A percentile compares a stretch with the other conserved stretches of the same genome.
phyloP scores from a whole-genome alignment of 2,797 vertebrate genomes.

The Ispidina lecontei region DNA sequence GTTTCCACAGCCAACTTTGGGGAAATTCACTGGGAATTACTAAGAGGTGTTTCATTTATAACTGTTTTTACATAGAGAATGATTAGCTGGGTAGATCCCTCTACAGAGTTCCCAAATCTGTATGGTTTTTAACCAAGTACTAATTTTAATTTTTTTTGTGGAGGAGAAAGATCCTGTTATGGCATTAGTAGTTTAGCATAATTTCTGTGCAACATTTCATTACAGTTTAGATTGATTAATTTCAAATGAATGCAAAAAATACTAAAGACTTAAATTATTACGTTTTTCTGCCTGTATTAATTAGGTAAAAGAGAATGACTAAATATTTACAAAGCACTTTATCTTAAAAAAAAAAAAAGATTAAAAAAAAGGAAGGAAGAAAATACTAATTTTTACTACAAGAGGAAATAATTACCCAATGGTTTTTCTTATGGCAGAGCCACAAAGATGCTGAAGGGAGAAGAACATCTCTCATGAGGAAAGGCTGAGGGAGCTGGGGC shows the following conservation, averaged over 20 bases:
- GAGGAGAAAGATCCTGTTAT: not conserved
- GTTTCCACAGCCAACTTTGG: not conserved
- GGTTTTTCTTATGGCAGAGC: not conserved
- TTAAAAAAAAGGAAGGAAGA: not conserved
- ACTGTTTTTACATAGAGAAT: not conserved
- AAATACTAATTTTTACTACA: not conserved
- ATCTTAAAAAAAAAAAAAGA: not conserved
- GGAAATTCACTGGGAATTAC: not conserved
- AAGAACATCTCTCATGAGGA: too few relatives aligned
- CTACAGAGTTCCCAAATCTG: not conserved
- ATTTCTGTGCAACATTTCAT: slow-evolving; percentile 31
- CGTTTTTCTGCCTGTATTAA: not conserved
- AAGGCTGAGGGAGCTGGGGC: too few relatives aligned
- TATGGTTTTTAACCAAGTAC: not conserved
- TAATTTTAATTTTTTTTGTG: not conserved
- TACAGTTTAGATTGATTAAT: slow-evolving; percentile 35
- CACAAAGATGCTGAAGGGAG: too few relatives aligned
- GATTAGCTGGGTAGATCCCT: slow-evolving; percentile 4
- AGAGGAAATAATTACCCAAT: not conserved
- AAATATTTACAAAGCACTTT: not conserved
- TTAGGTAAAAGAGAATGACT: slow-evolving; percentile 1
- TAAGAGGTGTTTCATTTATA: not conserved
- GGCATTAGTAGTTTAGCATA: slow-evolving; percentile 62
- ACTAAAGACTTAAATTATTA: not conserved
- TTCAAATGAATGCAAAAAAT: slow-evolving; percentile 31